Percentiles rank a stretch among this genome's conserved stretches.
phyloP scores from a whole-genome alignment of 30 jellyfish, hydroid and myxozoan species.

The Cassiopea andromeda region DNA sequence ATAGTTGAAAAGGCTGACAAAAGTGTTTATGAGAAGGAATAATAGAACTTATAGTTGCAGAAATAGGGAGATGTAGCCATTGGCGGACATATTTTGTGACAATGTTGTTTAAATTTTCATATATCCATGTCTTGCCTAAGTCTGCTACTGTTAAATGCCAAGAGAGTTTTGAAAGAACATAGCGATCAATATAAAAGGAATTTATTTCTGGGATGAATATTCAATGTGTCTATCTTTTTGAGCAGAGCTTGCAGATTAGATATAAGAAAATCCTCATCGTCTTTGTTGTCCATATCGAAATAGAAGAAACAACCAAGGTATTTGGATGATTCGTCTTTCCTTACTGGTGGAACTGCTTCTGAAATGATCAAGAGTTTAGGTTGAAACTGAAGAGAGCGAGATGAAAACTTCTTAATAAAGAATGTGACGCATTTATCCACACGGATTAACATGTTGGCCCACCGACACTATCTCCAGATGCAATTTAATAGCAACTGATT shows the following conservation, averaged over 20 bases:
- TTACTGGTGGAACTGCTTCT: neutral
- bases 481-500: neutral
- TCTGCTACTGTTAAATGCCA: constrained; percentile 4
- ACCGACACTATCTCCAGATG: neutral
- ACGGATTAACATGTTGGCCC: neutral
- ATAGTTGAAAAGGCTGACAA: neutral
- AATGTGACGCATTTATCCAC: neutral
- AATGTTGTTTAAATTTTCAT: neutral
- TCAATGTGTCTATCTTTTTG: neutral
- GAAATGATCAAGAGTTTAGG: neutral
- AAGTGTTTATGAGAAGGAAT: neutral
- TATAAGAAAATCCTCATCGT: neutral
- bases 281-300: neutral
- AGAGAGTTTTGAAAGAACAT: constrained; percentile 6
- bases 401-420: neutral
- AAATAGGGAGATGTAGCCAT: neutral
- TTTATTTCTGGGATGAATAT: neutral
- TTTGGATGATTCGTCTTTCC: neutral
- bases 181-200: neutral
- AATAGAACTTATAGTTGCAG: neutral
- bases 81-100: neutral
- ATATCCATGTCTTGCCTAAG: neutral
- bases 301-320: neutral
- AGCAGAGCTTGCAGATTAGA: neutral
- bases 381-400: neutral